A percentile compares a stretch with the other conserved stretches of the same genome.
phyloP scores from a whole-genome alignment of 2,797 vertebrate genomes.

The Danio aesculapii region DNA sequence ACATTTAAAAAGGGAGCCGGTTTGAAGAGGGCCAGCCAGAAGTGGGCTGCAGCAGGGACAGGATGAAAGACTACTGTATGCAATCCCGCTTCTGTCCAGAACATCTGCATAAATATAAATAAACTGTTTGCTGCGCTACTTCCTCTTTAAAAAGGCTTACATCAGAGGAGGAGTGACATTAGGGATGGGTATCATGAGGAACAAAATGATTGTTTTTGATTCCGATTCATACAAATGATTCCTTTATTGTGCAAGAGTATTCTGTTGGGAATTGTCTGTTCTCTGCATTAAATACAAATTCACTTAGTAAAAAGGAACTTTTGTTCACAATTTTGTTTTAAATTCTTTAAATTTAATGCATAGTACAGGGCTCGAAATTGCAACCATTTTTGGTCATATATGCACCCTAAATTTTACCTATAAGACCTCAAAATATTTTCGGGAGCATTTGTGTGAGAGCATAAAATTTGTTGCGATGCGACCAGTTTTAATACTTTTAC shows the following conservation, averaged over 20 bases:
- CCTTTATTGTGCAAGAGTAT: background rate
- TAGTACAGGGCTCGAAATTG: no score
- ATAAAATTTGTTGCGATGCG: no score
- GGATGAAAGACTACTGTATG: constrained; percentile 64
- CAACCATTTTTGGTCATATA: no score
- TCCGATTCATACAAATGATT: background rate
- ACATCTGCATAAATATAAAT: constrained; percentile 63
- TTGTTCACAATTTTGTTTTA: no score
- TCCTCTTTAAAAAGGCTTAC: constrained; percentile 50
- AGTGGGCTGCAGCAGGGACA: constrained; percentile 38
- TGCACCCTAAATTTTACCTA: no score
- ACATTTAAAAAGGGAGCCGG: constrained; percentile 66
- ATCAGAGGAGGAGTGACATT: constrained; percentile 13
- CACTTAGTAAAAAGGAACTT: background rate
- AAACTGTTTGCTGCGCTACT: constrained; percentile 35
- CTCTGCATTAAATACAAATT: background rate
- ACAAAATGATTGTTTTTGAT: background rate
- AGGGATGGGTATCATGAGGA: background rate
- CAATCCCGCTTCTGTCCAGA: constrained; percentile 43
- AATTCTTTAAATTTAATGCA: background rate
- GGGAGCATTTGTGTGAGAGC: no score
- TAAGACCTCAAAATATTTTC: no score
- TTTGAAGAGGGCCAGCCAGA: constrained; percentile 58
- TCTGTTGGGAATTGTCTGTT: background rate
- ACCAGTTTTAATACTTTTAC: no score